phyloP scores from a whole-genome alignment of 2,888 invertebrate species.

The Eupithecia vulgata region DNA sequence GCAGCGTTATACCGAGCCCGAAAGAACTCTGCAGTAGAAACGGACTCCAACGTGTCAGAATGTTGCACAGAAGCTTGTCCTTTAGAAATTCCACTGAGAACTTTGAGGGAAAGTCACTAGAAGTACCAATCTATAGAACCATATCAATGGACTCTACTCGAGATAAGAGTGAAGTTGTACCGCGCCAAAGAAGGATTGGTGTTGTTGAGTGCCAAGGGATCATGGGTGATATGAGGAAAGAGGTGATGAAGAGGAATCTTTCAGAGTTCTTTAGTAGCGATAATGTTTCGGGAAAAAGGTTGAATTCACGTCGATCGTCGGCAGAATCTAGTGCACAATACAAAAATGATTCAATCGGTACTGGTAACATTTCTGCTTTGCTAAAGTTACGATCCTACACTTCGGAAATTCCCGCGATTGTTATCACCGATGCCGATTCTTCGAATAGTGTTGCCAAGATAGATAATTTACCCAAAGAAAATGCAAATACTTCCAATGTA shows the following conservation, averaged over 20 bases:
- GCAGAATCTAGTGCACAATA: conserved; percentile 23
- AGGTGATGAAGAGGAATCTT: conserved; percentile 58
- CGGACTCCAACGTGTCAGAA: conserved; percentile 60
- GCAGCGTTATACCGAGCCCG: conserved; percentile 39
- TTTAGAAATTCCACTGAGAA: conserved; percentile 51
- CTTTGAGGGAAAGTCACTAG: conserved; percentile 48
- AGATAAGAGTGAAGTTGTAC: conserved; percentile 41
- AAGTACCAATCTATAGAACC: conserved; percentile 56
- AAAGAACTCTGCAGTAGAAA: conserved; percentile 49
- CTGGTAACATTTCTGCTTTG: conserved; percentile 41
- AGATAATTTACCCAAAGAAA: conserved; percentile 42
- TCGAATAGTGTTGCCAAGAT: conserved; percentile 58
- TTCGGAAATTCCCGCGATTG: conserved; percentile 51
- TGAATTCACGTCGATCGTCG: conserved; percentile 44
- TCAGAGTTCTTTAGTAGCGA: conserved; percentile 65
- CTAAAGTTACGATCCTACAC: conserved; percentile 47
- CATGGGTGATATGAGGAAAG: conserved; percentile 63
- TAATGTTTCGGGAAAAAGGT: conserved; percentile 50
- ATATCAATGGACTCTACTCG: conserved; percentile 53
- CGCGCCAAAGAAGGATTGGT: conserved; percentile 59
- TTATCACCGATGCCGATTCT: conserved; percentile 49
- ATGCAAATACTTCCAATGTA: conserved; percentile 61
- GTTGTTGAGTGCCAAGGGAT: conserved; percentile 55
- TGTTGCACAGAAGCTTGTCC: conserved; percentile 55
- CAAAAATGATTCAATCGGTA: conserved; percentile 19